Evolutionary conservation across 2,888 invertebrate genomes (phyloP), one percentile per base, ranked within the genome.

Genomic region (Euplagia quadripunctaria): DNA sequence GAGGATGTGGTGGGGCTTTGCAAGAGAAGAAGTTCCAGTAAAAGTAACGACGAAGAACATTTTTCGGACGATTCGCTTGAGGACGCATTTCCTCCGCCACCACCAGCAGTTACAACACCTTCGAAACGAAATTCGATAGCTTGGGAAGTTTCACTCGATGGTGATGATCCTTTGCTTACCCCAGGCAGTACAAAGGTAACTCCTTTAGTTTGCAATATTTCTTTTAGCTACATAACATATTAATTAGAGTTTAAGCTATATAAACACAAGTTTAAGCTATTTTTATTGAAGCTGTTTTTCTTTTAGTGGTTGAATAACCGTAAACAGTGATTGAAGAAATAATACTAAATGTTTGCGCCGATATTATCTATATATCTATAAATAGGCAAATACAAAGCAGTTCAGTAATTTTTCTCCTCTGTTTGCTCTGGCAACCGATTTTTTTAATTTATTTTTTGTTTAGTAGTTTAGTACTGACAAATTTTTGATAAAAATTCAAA

Each of bases 31-130:
- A 91, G 89, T 86, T 91, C 91, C 65, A 91, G 86, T 85, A 91
- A 88, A 78, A 91, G 90, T 84, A 92, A 93, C 87, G 96, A 95
- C 86, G 96, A 95, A 82, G 96, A 96, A 79, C 97, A 97, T 87
- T 98, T 98, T 92, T 98, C 98, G 43, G 98, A 98, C 91, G 98
- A 98, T 92, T 98, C 98, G 31, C 93, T 98, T 79, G 98, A 98
- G 92, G 98, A 98, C 88, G 96, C 97, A 86, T 96, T 97, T 82
- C 97, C 97, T 63, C 97, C 97, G 65, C 97, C 96, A 79, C 96
- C 96, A 82, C 96, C 96, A 58, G 93, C 95, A 74, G 93, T 91
- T 82, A 92, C 92, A 76, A 96, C 96, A 80, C 96, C 96, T 84
- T 97, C 97, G 89, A 98, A 98, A 94, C 96, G 98, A 86, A 97